Conservation (phyloP, 1,140 invertebrate species). For the Atta texana region DNA sequence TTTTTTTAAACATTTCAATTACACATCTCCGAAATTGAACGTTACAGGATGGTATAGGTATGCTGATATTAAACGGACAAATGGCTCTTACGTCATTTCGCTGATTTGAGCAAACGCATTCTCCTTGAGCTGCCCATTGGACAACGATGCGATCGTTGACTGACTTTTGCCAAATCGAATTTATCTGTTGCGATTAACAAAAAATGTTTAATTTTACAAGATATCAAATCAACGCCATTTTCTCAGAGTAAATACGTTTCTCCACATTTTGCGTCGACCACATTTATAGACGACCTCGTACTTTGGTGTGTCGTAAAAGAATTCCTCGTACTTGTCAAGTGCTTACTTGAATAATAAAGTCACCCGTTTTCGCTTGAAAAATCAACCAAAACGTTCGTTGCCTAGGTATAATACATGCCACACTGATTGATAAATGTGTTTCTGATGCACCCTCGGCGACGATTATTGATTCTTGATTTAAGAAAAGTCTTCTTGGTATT, state of each 20-base stretch:
- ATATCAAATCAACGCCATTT: background rate
- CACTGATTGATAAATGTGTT: slow-evolving; percentile 61
- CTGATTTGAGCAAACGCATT: slow-evolving; percentile 64
- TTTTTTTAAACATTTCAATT: slow-evolving; percentile 70
- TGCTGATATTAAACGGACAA: slow-evolving; percentile 62
- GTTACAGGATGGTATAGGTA: slow-evolving; percentile 70
- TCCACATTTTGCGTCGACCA: background rate
- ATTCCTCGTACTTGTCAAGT: background rate
- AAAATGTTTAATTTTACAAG: background rate
- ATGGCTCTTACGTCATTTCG: background rate
- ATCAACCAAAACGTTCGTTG: slow-evolving; percentile 70
- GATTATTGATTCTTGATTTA: slow-evolving; percentile 67
- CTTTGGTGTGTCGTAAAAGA: background rate
- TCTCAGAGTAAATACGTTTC: background rate
- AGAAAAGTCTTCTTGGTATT: slow-evolving; percentile 71
- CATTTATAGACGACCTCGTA: background rate
- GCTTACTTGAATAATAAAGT: slow-evolving; percentile 74
- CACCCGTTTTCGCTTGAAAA: slow-evolving; percentile 69
- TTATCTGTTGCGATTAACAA: slow-evolving; percentile 64
- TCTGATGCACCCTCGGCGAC: slow-evolving; percentile 35
- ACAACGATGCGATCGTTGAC: slow-evolving; percentile 66
- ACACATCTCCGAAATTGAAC: slow-evolving; percentile 68
- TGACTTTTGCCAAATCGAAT: slow-evolving; percentile 57
- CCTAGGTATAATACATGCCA: slow-evolving; percentile 65
- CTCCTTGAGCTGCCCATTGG: slow-evolving; percentile 30